Evolutionary conservation across 30 jellyfish, hydroid and myxozoan species (phyloP), one percentile per base, ranked within the genome.

Genomic region (Cassiopea andromeda): DNA sequence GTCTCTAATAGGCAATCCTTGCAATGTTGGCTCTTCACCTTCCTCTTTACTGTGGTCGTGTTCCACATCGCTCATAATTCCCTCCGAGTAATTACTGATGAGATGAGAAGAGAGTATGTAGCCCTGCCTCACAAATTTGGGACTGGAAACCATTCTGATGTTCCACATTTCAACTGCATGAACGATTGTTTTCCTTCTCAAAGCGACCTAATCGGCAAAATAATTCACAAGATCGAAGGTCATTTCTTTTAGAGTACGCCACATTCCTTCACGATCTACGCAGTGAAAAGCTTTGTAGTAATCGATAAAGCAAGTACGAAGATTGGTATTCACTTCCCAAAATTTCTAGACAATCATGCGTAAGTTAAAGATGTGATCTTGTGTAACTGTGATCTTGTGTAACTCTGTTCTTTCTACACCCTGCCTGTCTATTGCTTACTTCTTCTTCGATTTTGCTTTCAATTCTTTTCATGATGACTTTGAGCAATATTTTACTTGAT

Each of bases 381-480:
- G 58, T 0, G 49, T 6, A 2, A 50, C 73, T 78, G 17, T 47
- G 87, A 75, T 78, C 76, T 48, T 71, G 58, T 0, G 49, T 6
- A 2, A 50, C 73, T 45, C 87, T 77, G 58, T 45, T 45, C 13
- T 1, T 27, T 78, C 0, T 18, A 15, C 46, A 77, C 16, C 48
- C 93, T 7, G 93, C 93, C 60, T 85, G 90, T 73, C 49, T 73
- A 43, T 0, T 69, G 2, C 67, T 3, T 4, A 58, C 46, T 57
- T 81, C 83, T 81, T 58, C 46, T 3, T 81, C 71, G 0, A 16
- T 59, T 3, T 81, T 7, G 46, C 70, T 50, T 18, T 16, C 49
- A 46, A 78, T 54, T 66, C 90, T 81, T 44, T 59, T 81, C 2
- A 17, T 2, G 71, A 47, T 84, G 44, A 84, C 69, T 47, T 68